Conservation (phyloP, 2,113 vertebrate genomes). For the Lepus timidus region DNA sequence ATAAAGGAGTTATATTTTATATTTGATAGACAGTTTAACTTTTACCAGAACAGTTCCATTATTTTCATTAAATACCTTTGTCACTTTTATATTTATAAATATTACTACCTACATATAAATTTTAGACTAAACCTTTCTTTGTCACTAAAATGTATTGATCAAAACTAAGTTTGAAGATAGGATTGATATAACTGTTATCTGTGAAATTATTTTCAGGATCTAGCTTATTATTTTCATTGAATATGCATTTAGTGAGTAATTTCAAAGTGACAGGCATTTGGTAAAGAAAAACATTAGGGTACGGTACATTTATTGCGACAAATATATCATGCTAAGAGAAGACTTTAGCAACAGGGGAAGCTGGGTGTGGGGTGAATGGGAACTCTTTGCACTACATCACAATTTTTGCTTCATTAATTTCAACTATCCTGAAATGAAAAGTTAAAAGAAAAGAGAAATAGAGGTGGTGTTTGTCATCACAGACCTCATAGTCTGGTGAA, state of each 20-base stretch:
- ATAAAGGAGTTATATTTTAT: not conserved
- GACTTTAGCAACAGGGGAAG: no score
- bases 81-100: constrained; percentile 28
- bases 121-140: constrained; percentile 20
- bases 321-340: no score
- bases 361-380: no score
- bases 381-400: no score
- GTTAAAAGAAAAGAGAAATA: not conserved
- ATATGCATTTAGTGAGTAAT: not conserved
- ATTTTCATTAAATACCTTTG: not conserved
- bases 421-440: no score
- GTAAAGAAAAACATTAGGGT: not conserved
- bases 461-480: not conserved
- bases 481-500: not conserved
- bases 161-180: constrained; percentile 19
- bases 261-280: not conserved
- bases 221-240: not conserved
- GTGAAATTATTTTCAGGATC: not conserved
- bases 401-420: no score
- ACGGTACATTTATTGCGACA: no score
- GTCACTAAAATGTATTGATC: not conserved
- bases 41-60: not conserved
- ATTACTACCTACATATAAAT: not conserved
- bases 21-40: not conserved
- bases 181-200: not conserved